Evolutionary conservation across 2,113 vertebrate species (phyloP).

Genomic region (Boulengeromyrus knoepffleri): DNA sequence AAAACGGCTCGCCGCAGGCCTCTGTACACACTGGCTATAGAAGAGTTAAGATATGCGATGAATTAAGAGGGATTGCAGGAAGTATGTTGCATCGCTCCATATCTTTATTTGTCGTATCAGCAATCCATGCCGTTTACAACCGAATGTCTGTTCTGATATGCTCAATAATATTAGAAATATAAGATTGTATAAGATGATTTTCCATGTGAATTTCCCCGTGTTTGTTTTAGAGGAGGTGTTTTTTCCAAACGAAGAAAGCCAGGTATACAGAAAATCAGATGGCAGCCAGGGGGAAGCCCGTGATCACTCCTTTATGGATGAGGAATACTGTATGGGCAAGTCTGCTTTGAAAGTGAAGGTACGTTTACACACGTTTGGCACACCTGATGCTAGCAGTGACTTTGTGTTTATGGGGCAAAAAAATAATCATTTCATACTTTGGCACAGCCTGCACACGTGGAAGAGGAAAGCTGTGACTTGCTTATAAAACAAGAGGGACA

Average conservation of each 20-base stretch:
- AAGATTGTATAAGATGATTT: background rate
- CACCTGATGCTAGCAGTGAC: background rate
- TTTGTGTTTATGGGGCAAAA: background rate
- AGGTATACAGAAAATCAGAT: background rate
- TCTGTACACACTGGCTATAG: background rate
- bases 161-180: background rate
- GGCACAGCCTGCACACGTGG: background rate
- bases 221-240: background rate
- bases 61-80: background rate
- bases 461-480: background rate
- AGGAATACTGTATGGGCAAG: background rate
- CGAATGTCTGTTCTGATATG: background rate
- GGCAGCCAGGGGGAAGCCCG: background rate
- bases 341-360: background rate
- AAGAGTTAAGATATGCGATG: constrained; percentile 4
- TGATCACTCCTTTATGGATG: background rate
- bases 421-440: background rate
- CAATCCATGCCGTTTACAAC: background rate
- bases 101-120: background rate
- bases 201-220: background rate
- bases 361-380: background rate
- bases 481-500: constrained; percentile 1
- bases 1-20: background rate
- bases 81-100: background rate
- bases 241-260: background rate